Percentiles rank a stretch among this genome's conserved stretches.
Evolutionary conservation across 1,140 invertebrate genomes (phyloP).

Genomic region (Goniozus legneri): DNA sequence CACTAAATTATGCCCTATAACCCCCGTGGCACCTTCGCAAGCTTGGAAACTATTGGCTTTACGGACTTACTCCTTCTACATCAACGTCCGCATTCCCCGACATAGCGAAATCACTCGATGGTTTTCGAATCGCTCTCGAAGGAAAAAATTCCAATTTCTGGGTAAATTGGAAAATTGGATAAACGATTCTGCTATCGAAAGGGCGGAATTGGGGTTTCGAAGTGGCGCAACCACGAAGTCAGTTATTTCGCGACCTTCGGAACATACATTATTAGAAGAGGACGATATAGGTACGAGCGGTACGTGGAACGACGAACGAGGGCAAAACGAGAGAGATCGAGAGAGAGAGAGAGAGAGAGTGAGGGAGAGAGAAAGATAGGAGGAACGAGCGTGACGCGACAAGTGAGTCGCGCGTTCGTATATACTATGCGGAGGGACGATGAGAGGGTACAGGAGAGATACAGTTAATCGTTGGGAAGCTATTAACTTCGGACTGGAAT

Average conservation of each 20-base stretch:
- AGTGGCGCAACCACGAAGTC: constrained; percentile 19
- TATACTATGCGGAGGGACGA: too few relatives aligned
- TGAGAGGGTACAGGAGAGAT: too few relatives aligned
- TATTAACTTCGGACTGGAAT: constrained; percentile 53
- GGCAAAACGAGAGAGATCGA: neutral
- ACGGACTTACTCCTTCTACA: constrained; percentile 5
- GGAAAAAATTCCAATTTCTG: neutral
- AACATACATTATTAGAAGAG: constrained; percentile 40
- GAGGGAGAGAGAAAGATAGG: neutral
- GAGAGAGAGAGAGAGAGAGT: neutral
- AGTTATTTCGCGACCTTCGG: constrained; percentile 42
- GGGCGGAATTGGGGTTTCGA: neutral
- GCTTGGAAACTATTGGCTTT: constrained; percentile 47
- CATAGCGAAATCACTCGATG: neutral
- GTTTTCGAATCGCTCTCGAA: neutral
- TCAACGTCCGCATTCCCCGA: constrained; percentile 2
- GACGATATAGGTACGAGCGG: constrained; percentile 22
- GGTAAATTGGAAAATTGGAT: neutral
- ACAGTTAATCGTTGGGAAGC: constrained; percentile 53
- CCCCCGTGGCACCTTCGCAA: constrained; percentile 44
- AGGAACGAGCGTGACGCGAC: too few relatives aligned
- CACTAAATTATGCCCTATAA: constrained; percentile 61
- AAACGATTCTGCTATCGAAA: neutral
- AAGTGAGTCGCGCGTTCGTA: too few relatives aligned
- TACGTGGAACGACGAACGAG: neutral